Evolutionary conservation across 2,888 invertebrate species (phyloP), one percentile per base, ranked within the genome.

Genomic region (Lordiphosa andalusiaca): DNA sequence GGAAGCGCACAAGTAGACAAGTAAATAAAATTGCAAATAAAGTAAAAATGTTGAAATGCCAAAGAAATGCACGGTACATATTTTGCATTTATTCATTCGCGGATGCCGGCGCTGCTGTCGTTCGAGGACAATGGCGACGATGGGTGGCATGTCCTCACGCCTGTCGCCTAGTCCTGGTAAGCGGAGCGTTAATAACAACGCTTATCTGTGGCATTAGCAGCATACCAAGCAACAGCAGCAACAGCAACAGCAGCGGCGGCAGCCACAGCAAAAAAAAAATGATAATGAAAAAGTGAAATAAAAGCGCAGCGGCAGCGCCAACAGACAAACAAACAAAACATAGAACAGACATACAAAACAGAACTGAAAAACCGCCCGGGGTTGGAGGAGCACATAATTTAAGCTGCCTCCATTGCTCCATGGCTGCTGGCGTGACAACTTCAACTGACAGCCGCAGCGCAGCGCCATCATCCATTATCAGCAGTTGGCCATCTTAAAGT

Each of bases 181-280:
- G 83, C 81, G 73, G 65, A 86, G 82, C 84, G 84, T 81, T 86
- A 85, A 85, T 85, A 84, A 86, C 77, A 80, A 71, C 75, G 84
- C 84, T 86, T 86, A 86, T 86, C 85, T 80, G 76, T 69, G 73
- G 77, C 82, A 83, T 82, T 74, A 78, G 73, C 72, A 78, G 75
- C 74, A 70, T 68, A 63, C 65, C 66, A 62, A 82, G 61, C 71
- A 69, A 58, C 61, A 67, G 55, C 60, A 68, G 33, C 23, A 44
- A 33, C 69, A 53, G 55, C 60, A 68, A 36, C 23, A 44, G 35
- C 69, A 53, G 25, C 9, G 13, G 13, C 51, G 41, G 39, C 61
- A 16, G 37, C 58, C 37, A 56, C 56, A 53, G 56, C 55, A 71
- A 1, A 63, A 63, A 1, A 63, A 63, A 69, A 71, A 82, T 77